Evolutionary conservation across 2,797 vertebrate species (phyloP).

Genomic region (Trachurus trachurus): DNA sequence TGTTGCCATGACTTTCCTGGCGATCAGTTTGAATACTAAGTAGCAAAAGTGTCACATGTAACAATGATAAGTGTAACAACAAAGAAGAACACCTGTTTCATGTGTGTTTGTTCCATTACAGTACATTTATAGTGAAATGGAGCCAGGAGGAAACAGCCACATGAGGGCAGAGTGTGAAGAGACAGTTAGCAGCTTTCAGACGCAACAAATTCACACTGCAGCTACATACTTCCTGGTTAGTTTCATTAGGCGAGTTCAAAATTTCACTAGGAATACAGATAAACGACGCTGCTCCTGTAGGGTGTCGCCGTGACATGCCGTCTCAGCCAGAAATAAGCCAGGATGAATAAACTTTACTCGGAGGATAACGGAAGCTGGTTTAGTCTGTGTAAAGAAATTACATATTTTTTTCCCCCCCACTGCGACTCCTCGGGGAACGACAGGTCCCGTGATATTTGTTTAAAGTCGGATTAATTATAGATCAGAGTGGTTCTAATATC

Average conservation of each 20-base stretch:
- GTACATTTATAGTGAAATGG: constrained; percentile 3
- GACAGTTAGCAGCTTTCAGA: constrained; percentile 47
- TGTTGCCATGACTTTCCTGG: background rate
- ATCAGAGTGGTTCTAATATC: constrained; percentile 69
- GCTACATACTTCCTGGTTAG: constrained; percentile 15
- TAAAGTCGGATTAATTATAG: constrained; percentile 75
- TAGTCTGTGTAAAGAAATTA: constrained; percentile 27
- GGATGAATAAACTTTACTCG: constrained; percentile 18
- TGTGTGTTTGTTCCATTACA: constrained; percentile 6
- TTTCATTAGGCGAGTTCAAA: constrained; percentile 42
- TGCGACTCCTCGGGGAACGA: constrained; percentile 36
- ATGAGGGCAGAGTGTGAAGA: constrained; percentile 19
- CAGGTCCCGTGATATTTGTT: constrained; percentile 64
- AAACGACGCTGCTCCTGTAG: constrained; percentile 24
- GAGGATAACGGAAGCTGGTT: constrained; percentile 39
- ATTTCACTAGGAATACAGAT: constrained; percentile 30
- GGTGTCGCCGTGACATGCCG: constrained; percentile 3
- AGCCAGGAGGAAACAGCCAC: constrained; percentile 11
- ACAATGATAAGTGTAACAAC: background rate
- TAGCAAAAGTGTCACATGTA: background rate
- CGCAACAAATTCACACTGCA: constrained; percentile 21
- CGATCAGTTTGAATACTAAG: background rate
- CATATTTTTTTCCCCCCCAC: background rate
- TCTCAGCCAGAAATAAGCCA: constrained; percentile 1
- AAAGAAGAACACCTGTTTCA: constrained; percentile 7